Evolutionary conservation across 1,140 invertebrate genomes (phyloP).

Genomic region (Cryptotermes secundus): DNA sequence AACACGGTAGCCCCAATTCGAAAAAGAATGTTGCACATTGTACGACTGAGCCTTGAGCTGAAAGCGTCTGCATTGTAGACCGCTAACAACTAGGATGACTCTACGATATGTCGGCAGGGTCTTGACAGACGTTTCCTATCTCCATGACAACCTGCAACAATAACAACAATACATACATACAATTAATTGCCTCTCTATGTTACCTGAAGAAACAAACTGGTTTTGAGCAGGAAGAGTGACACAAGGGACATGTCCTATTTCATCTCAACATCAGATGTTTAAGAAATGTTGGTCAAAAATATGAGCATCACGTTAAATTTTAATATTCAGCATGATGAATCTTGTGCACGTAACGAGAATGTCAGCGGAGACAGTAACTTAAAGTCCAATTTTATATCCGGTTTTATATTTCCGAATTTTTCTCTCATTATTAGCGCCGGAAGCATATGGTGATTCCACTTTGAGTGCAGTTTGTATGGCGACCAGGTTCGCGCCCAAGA

Average conservation of each 20-base stretch:
- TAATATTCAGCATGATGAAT: too few relatives aligned
- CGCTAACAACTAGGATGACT: background rate
- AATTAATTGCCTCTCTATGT: background rate
- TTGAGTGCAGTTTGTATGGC: too few relatives aligned
- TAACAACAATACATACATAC: background rate
- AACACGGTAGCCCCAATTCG: background rate
- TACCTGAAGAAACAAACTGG: background rate
- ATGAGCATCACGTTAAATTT: too few relatives aligned
- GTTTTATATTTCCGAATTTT: too few relatives aligned
- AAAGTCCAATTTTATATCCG: too few relatives aligned
- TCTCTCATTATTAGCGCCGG: too few relatives aligned
- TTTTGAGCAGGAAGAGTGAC: background rate
- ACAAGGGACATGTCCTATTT: background rate
- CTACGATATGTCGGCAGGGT: background rate
- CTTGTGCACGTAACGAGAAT: too few relatives aligned
- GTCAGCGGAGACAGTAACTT: too few relatives aligned
- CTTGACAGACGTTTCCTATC: background rate
- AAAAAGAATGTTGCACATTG: background rate
- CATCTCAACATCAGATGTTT: too few relatives aligned
- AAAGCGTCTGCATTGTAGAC: background rate
- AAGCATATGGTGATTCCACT: too few relatives aligned
- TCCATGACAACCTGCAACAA: background rate
- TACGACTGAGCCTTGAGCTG: background rate
- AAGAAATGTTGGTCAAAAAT: too few relatives aligned
- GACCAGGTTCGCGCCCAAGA: too few relatives aligned